Percentiles rank a stretch among this genome's conserved stretches.
Evolutionary conservation across 2,113 vertebrate genomes (phyloP).

Genomic region (Dendrocopos noguchii): DNA sequence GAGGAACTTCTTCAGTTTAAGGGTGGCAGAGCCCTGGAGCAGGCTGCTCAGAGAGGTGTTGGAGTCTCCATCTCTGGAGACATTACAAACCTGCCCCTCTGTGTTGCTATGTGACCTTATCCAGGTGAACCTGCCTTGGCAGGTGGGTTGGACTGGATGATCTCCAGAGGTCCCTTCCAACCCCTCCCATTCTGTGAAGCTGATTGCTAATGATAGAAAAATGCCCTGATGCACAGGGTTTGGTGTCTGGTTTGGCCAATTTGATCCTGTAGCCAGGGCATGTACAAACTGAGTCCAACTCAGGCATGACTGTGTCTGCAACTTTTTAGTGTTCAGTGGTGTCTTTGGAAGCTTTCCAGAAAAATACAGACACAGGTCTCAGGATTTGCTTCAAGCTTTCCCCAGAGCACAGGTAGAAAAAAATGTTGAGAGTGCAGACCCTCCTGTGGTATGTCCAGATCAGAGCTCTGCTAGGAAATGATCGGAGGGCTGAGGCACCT

Average conservation of each 20-base stretch:
- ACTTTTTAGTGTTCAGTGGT: neutral
- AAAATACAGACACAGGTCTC: neutral
- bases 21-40: no score
- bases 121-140: no score
- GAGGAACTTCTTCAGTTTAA: no score
- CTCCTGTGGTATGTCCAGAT: neutral
- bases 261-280: neutral
- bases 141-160: no score
- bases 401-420: neutral
- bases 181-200: neutral
- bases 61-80: no score
- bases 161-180: no score
- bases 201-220: neutral
- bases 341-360: neutral
- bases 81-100: no score
- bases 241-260: neutral
- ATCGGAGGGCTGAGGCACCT: no score
- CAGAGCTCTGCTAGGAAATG: neutral
- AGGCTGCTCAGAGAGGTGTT: no score
- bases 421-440: neutral
- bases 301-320: no score
- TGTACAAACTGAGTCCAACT: neutral
- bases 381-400: neutral
- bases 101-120: no score
- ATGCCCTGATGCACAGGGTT: accelerated